Evolutionary conservation across 2,888 invertebrate genomes (phyloP).

Genomic region (Xestia rhomboidea): DNA sequence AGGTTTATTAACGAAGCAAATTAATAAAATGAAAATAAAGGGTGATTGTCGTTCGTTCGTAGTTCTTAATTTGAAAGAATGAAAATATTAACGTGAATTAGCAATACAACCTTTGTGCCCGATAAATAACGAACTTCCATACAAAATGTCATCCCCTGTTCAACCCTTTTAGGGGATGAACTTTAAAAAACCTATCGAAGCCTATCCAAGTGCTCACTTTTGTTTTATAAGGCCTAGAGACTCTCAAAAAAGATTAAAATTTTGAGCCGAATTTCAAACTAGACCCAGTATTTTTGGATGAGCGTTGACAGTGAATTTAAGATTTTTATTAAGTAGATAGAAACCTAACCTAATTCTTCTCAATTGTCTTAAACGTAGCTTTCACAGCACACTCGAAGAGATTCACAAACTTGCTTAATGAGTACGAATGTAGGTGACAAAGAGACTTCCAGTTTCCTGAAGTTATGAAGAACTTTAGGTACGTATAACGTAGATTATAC

Average conservation of each 20-base stretch:
- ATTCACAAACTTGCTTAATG: slow-evolving; percentile 35
- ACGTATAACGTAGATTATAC: neutral
- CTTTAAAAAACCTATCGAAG: neutral
- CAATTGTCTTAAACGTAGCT: neutral
- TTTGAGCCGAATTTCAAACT: neutral
- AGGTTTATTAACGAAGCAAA: neutral
- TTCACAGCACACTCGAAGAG: slow-evolving; percentile 1
- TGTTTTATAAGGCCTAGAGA: neutral
- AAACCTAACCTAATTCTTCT: neutral
- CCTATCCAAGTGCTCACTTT: neutral
- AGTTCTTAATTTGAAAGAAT: neutral
- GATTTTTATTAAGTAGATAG: neutral
- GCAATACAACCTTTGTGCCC: neutral
- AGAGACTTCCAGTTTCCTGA: slow-evolving; percentile 5
- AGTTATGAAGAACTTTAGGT: slow-evolving; percentile 25
- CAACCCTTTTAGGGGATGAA: neutral
- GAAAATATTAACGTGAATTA: neutral
- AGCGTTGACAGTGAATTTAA: neutral
- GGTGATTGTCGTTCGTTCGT: neutral
- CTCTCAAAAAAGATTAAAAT: neutral
- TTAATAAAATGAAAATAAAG: neutral
- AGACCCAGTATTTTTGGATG: neutral
- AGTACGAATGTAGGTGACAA: slow-evolving; percentile 32
- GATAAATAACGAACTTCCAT: neutral
- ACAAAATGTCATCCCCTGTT: neutral